Evolutionary conservation across 2,888 invertebrate species (phyloP), one percentile per base, ranked within the genome.

Genomic region (Sphecodes monilicornis): DNA sequence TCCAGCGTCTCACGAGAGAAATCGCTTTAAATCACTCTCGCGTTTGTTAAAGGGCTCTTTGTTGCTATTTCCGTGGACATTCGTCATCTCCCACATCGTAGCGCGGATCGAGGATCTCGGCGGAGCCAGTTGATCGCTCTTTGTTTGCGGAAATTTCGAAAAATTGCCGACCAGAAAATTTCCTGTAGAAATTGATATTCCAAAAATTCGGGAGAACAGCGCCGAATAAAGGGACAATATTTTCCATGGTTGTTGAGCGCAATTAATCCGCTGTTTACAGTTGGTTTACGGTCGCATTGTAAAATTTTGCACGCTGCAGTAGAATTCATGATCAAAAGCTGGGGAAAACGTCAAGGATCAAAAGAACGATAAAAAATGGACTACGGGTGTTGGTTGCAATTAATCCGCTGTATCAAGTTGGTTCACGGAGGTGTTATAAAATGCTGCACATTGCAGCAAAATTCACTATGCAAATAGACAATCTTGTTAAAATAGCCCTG

Each of bases 21-120:
- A 66, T 66, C 66, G 66, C 36, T 22, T 66, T 66, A 36, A 66
- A 66, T 66, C 66, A 66, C 36, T 39, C 66, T 39, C 66, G 26
- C 70, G 70, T 43, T 71, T 36, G 41, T 71, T 46, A 46, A 46
- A 22, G 43, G 29, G 46, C 46, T 29, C 70, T 71, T 43, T 41
- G 64, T 43, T 76, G 57, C 57, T 29, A 26, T 60, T 16, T 60
- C 57, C 70, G 70, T 16, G 57, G 72, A 70, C 66, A 66, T 66
- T 32, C 36, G 18, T 32, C 36, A 36, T 66, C 66, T 36, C 66
- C 66, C 66, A 39, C 66, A 39, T 39, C 36, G 18, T 22, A 66
- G 3, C 36, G n/a, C 32, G 32, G 32, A 39, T 66, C 66, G 32
- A 66, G 32, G 1, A 66, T 66, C 36, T 18, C 36, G 6, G 6